phyloP scores from a whole-genome alignment of 2,888 invertebrate species.

The Agonopterix heracliana region DNA sequence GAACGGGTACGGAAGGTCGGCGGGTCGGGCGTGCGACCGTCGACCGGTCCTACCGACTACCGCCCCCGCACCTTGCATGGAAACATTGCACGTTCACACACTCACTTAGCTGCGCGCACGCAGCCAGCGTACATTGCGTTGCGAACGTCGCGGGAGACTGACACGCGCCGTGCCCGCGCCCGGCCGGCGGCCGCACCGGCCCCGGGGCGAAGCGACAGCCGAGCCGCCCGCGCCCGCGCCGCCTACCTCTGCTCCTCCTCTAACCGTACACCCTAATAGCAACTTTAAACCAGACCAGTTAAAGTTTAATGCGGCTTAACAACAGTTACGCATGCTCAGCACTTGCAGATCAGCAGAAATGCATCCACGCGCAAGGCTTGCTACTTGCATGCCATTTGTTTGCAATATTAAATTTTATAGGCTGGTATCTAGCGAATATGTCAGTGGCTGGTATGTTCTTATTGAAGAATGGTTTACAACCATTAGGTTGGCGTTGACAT shows the following conservation, averaged over 20 bases:
- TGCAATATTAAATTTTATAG: too few species aligned
- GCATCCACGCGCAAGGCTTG: not conserved
- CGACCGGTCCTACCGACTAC: conserved; percentile 49
- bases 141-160: conserved; percentile 28
- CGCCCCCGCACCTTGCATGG: conserved; percentile 53
- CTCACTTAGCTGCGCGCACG: conserved; percentile 17
- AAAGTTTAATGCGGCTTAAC: not conserved
- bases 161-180: conserved; percentile 3
- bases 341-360: not conserved
- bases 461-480: too few species aligned
- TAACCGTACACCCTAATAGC: not conserved
- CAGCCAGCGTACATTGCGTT: conserved; percentile 26
- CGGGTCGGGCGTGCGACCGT: conserved; percentile 69
- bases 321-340: not conserved
- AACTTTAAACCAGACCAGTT: too few species aligned
- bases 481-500: too few species aligned
- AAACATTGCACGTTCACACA: conserved; percentile 36
- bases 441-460: too few species aligned
- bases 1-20: conserved; percentile 76
- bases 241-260: conserved; percentile 19
- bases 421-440: too few species aligned
- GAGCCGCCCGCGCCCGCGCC: conserved; percentile 13
- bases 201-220: conserved; percentile 4
- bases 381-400: too few species aligned
- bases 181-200: not conserved